Conservation (phyloP, 2,113 vertebrate species). For the Istiophorus platypterus region DNA sequence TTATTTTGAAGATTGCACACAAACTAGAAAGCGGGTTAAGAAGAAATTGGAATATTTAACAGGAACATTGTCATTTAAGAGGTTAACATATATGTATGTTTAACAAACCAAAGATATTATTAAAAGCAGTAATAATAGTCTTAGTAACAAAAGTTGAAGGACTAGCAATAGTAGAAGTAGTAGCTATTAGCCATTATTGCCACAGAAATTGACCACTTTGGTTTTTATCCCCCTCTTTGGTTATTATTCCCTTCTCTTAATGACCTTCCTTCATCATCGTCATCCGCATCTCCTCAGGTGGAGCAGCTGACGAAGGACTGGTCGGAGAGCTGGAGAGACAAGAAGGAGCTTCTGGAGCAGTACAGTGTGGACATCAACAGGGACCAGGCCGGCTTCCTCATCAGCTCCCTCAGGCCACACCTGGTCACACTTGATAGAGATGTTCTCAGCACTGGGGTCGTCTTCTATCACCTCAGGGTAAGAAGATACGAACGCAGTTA, state of each 20-base stretch:
- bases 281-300: constrained; percentile 82
- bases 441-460: constrained; percentile 94
- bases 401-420: constrained; percentile 92
- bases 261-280: neutral
- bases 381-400: constrained; percentile 89
- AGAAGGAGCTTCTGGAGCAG: constrained; percentile 90
- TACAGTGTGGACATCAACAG: constrained; percentile 95
- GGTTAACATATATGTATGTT: too few species aligned
- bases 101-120: too few species aligned
- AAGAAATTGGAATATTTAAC: too few species aligned
- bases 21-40: too few species aligned
- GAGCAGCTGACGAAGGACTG: constrained; percentile 94
- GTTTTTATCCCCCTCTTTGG: neutral
- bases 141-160: too few species aligned
- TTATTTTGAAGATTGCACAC: too few species aligned
- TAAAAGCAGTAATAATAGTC: too few species aligned
- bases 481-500: neutral
- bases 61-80: too few species aligned
- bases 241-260: neutral
- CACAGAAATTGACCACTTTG: neutral
- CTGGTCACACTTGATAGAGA: constrained; percentile 92
- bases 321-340: constrained; percentile 92
- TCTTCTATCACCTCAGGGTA: constrained; percentile 96
- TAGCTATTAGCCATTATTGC: too few species aligned
- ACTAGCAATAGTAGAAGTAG: too few species aligned